phyloP scores from a whole-genome alignment of 1,140 invertebrate species.

The Melanaphis sacchari region DNA sequence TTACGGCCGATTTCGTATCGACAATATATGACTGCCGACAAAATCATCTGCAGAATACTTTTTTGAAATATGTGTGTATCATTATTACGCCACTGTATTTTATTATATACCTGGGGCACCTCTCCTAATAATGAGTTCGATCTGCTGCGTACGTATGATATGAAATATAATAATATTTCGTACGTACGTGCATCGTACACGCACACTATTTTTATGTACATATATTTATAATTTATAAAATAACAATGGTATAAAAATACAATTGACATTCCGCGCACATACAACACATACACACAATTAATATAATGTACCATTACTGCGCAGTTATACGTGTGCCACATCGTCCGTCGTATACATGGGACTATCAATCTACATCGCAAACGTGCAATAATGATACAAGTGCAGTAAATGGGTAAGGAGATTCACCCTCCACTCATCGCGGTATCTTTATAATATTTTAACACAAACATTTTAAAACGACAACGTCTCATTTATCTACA shows the following conservation, averaged over 20 bases:
- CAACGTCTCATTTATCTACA: background rate
- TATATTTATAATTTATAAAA: background rate
- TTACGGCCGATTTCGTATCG: background rate
- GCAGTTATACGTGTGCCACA: slow-evolving; percentile 33
- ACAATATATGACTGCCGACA: background rate
- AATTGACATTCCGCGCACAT: background rate
- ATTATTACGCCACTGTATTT: background rate
- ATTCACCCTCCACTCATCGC: too few species aligned
- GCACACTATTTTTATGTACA: background rate
- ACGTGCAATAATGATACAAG: slow-evolving; percentile 1
- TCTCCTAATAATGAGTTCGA: background rate
- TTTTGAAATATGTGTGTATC: background rate
- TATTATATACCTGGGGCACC: background rate
- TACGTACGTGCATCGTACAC: background rate
- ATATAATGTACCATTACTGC: background rate
- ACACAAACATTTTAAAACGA: background rate
- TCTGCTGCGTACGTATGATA: background rate
- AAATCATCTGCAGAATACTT: background rate
- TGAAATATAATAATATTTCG: background rate
- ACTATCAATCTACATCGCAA: slow-evolving; percentile 5
- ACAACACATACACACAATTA: background rate
- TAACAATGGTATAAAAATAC: background rate
- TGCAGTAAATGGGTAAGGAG: background rate
- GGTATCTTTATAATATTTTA: too few species aligned
- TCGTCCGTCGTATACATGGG: background rate